Base-by-base conservation (phyloP, 2,113 vertebrate genomes). In the Numida meleagris region DNA sequence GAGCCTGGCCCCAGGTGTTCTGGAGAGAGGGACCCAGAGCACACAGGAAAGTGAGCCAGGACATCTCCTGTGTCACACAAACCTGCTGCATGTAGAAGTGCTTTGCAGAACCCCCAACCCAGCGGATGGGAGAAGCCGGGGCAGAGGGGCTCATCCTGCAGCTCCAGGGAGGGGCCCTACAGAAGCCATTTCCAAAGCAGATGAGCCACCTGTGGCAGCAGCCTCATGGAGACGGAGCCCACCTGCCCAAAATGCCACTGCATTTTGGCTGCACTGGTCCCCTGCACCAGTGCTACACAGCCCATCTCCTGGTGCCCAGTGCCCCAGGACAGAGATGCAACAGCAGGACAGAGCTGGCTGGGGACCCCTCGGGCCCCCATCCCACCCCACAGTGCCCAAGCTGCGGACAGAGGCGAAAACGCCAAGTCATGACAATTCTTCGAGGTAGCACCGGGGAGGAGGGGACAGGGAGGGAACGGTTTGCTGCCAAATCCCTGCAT, bases 351-450 rank as follows among this genome's bases (percentile, higher is more conserved):
- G 72, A 16, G 4, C 10, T 27, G 6, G 10, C 48, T 11, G 45
- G 63, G 40, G 67, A 43, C 25, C 9, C 21, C 59, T 21, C 9
- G 0, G 4, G 11, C 6, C 46, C 62, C n/a, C 9, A 0, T 75
- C 67, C 86, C 19, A 4, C 27, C 50, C 61, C 57, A 24, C 1
- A 0, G 70, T 0, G 1, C 51, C 40, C 10, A 3, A 62, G 70
- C 21, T 1, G 0, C n/a, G 46, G 48, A 68, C n/a, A 4, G 3
- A 91, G 55, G 82, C 82, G 92, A 95, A 95, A 96, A 94, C 40
- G 95, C 94, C 88, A 96, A 94, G 95, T 96, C 96, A 96, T 90
- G 82, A 86, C 86, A 88, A 94, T 95, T 96, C 88, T 95, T 95
- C 86, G 90, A 92, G 92, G 92, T 83, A 95, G 83, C 94, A 78